These are phyloP conservation scores for zebrafish (Danio rerio) DNA, from an alignment of 2,113 vertebrate species.

Conservation along the genomic window GRCz12tu NC_133185.1:1149001-1149500, in stretches of 20 bases:
- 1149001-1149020: too few relatives aligned
- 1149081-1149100: too few relatives aligned
- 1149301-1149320: constrained; percentile 69
- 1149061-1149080: too few relatives aligned
- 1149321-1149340: not conserved
- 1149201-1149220: constrained; percentile 55
- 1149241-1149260: constrained; percentile 67
- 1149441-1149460: not conserved
- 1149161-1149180: constrained; percentile 28
- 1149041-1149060: too few relatives aligned
- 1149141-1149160: not conserved
- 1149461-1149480: not conserved
- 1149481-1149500: too few relatives aligned
- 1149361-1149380: too few relatives aligned
- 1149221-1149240: constrained; percentile 68
- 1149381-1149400: not conserved
- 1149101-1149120: too few relatives aligned
- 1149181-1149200: constrained; percentile 51
- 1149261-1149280: constrained; percentile 73
- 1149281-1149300: constrained; percentile 74
- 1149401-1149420: not conserved
- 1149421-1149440: not conserved
- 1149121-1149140: too few relatives aligned
- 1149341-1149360: not conserved
- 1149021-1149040: too few relatives aligned